Evolutionary conservation across 35 echinoderm and acorn worm species (phyloP).

Genomic region (Nesometra sesokonis): DNA sequence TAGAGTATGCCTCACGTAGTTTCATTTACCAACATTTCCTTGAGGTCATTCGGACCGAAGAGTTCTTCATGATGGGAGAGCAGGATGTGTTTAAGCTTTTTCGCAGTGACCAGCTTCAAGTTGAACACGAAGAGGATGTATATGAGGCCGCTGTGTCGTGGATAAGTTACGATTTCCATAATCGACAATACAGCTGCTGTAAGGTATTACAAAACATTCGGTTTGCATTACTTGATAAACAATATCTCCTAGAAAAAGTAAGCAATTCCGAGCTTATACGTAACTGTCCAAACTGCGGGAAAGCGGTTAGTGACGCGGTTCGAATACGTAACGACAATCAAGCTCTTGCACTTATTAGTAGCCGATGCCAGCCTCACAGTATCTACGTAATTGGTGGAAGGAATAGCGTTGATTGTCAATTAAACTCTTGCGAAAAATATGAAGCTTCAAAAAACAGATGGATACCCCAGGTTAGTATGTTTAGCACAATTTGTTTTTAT

Average conservation of each 20-base stretch:
- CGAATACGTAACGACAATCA: constrained; percentile 94
- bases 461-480: constrained; percentile 76
- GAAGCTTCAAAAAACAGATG: constrained; percentile 74
- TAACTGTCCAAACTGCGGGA: constrained; percentile 65
- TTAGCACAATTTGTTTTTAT: too few species aligned
- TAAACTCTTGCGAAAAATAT: constrained; percentile 87
- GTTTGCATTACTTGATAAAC: constrained; percentile 75
- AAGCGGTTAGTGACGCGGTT: constrained; percentile 53
- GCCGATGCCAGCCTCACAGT: constrained; percentile 78
- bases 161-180: constrained; percentile 71
- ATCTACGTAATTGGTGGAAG: constrained; percentile 79
- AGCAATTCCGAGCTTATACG: constrained; percentile 78
- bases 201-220: constrained; percentile 68
- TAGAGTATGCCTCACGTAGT: constrained; percentile 65
- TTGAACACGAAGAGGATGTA: constrained; percentile 80
- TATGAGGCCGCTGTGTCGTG: constrained; percentile 88
- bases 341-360: constrained; percentile 75
- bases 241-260: constrained; percentile 72
- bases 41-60: constrained; percentile 82
- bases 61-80: constrained; percentile 89
- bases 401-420: constrained; percentile 87
- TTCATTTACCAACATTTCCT: constrained; percentile 99
- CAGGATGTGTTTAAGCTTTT: constrained; percentile 78
- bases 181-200: constrained; percentile 69
- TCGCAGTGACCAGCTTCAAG: constrained; percentile 80